Evolutionary conservation across 35 echinoderm and acorn worm genomes (phyloP), one percentile per base, ranked within the genome.

Genomic region (Strongylocentrotus purpuratus): DNA sequence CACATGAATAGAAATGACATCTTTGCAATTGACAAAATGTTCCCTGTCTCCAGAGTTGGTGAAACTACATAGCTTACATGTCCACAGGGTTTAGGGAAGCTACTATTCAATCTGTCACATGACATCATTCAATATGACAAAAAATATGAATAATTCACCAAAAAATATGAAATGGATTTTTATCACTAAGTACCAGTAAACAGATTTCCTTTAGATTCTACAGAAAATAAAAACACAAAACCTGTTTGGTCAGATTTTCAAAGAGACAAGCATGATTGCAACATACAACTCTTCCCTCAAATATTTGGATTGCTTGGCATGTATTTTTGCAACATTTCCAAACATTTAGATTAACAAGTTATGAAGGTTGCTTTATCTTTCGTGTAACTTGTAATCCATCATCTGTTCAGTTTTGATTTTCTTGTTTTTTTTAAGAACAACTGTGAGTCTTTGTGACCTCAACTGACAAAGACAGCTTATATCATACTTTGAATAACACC

Each of bases 1-100:
- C 65, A 78, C 65, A 78, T 7, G 65, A n/a, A 28, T 28, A 78
- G 65, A 78, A 78, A 78, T 78, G 65, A 78, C 65, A 78, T 78
- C 20, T 78, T 78, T 78, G 65, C 65, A 78, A 78, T 78, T 78
- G 65, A 78, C 65, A 78, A 78, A 78, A 78, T 78, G 65, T 78
- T 78, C 22, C 65, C 65, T 22, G 20, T 28, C 15, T 11, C 65
- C 65, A 22, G 18, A 28, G 65, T n/a, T n/a, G 20, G 65, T 78
- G 65, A 78, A 78, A 78, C 65, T 78, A 78, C 65, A 78, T n/a
- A 78, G 65, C 65, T 78, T 78, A n/a, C 65, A 78, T 78, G 65
- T 78, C 65, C 65, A 78, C 65, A 78, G 65, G 65, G 65, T 78
- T 78, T 78, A n/a, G 20, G 25, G 65, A 78, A 78, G 65, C 65